Evolutionary conservation across 2,797 vertebrate genomes (phyloP).

Genomic region (Schizothorax lantsangensis): DNA sequence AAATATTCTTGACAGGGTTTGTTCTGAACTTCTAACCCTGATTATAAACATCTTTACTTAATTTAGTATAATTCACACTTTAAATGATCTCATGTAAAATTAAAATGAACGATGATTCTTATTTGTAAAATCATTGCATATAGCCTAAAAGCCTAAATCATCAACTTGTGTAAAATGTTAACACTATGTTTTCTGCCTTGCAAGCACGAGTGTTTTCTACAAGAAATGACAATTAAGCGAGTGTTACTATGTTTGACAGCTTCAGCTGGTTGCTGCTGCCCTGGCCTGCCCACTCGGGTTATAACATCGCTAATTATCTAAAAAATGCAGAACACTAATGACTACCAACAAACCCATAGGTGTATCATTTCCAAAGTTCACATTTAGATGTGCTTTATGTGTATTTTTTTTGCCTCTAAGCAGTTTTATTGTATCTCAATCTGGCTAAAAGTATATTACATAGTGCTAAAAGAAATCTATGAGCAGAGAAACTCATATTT

Average conservation of each 20-base stretch:
- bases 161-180: background rate
- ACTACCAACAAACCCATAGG: slow-evolving; percentile 27
- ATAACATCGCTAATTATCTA: slow-evolving; percentile 15
- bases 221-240: background rate
- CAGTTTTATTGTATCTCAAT: background rate
- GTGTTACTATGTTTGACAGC: background rate
- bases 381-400: background rate
- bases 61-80: background rate
- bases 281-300: background rate
- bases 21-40: background rate
- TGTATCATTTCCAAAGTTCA: slow-evolving; percentile 21
- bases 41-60: background rate
- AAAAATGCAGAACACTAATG: slow-evolving; percentile 33
- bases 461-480: background rate
- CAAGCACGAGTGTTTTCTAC: background rate
- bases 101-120: background rate
- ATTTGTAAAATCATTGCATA: background rate
- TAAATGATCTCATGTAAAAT: background rate
- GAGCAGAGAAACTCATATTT: background rate
- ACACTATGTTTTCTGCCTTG: background rate
- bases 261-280: background rate
- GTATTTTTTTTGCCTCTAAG: background rate
- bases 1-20: background rate
- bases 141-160: background rate
- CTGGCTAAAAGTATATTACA: background rate